Base-by-base conservation (phyloP, 92 coral and sea anemone genomes). In the Micromussa lordhowensis region DNA sequence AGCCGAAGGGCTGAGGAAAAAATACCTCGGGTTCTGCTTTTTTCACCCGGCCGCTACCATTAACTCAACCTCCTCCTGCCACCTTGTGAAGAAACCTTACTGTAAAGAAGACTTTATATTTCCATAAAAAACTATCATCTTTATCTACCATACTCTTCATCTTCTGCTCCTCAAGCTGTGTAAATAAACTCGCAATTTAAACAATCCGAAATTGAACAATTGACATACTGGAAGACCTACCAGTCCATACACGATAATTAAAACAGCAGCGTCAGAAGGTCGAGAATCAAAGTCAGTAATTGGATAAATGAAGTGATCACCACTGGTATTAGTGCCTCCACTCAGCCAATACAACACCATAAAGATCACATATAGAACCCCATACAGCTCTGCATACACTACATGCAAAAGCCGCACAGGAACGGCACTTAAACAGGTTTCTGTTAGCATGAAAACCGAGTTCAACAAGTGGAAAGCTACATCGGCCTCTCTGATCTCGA, bases 321-420 rank as follows among this genome's bases (percentile, higher is more conserved):
- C 98, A 59, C 19, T 30, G 24, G 36, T n/a, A 80, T 81, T 78
- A 10, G 77, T 83, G 17, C 98, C 96, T 34, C 93, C 96, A 30
- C 64, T 51, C 51, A 86, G 86, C 96, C 96, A 95, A 51, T 92
- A 95, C 2, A 94, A 78, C 26, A 91, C 96, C 24, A 93, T 81
- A 83, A 95, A 94, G 1, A 90, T 28, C 1, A 77, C 14, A 63
- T 95, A 95, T 11, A 83, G 48, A 32, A 64, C 54, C 21, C 91
- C 95, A 88, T 91, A 92, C 55, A 88, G 84, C 76, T 76, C 61
- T 16, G 94, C 94, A 79, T 92, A 95, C 14, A 95, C 75, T 24
- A 92, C 68, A 66, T 95, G 98, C 35, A 94, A 61, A 36, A 95
- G 82, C 58, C 87, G 92, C 51, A 95, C 92, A 34, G 98, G 96